Base-by-base conservation (phyloP, 2,113 vertebrate genomes). In the Phocoena sinus region DNA sequence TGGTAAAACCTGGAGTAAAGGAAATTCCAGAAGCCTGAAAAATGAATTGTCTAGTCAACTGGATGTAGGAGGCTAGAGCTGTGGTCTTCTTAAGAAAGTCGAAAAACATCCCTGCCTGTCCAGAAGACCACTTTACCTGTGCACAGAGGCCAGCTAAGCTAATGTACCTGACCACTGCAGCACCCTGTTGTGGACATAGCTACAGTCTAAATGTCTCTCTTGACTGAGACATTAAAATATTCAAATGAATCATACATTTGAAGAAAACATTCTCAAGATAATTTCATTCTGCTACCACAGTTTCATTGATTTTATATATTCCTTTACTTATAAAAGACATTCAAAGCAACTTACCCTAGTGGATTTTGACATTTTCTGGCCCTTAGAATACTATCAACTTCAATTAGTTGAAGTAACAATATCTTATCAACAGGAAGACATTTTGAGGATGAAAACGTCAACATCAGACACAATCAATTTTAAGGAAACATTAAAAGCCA, bases 361-460 rank as follows among this genome's bases (percentile, higher is more conserved):
- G 65, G 94, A 94, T 97, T 97, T 96, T 98, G 96, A 98, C 96
- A 98, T 96, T 84, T 84, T 70, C 70, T 97, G 83, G 96, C 79
- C 94, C 80, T 96, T 63, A 63, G 79, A 96, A 53, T 80, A 63
- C 95, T 68, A 97, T 94, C 71, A 94, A 92, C 74, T 85, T 95
- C 84, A 94, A 97, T 96, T 97, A 91, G 70, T 81, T 89, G 80
- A 97, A 97, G 89, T 83, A 95, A 89, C 90, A 95, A 65, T 97
- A 97, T 96, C 82, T 95, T 92, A 90, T 88, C 83, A 92, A 91
- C 53, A 97, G 25, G 44, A 95, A 97, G 96, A 94, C 60, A 94
- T 96, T 97, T 83, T 81, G 53, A 94, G 81, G 38, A 86, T 86
- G 53, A 38, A 91, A 97, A 96, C 95, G 76, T 84, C 96, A 91